Evolutionary conservation across 2,113 vertebrate species (phyloP), one percentile per base, ranked within the genome.

Genomic region (Octodon degus): DNA sequence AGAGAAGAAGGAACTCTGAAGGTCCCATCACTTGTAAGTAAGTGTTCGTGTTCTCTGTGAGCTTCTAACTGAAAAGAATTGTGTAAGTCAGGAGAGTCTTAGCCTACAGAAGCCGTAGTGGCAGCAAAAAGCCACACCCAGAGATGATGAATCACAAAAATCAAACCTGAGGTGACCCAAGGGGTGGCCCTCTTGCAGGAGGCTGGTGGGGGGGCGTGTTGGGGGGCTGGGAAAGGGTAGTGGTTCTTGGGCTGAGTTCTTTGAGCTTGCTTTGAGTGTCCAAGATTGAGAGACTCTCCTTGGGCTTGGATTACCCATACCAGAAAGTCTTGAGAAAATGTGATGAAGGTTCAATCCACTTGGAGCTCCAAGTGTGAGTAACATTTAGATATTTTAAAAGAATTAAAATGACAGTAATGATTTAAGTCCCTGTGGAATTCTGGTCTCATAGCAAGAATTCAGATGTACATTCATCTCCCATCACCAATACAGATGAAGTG

Each of bases 1-100:
- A 86, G 32, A 89, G 50, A 87, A 77, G 53, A 96, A 80, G 43
- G 4, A 92, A 94, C 93, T 95, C 77, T 67, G 92, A 92, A 63
- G 24, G 81, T 7, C 83, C 10, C 91, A 13, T 97, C 88, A 7
- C 6, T 5, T 40, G 30, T 30, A 86, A 90, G n/a, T 76, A 76
- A 96, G 83, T 43, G 16, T 13, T 11, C 0, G 16, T 94, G 22
- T 86, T 89, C 4, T 92, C 14, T 93, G 17, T 32, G 43, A 93
- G 68, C 34, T 90, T 89, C 40, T 62, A 70, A 63, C 16, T 47
- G 47, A 94, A 91, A 96, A 43, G 14, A 65, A 92, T 24, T 47
- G 4, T 25, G 10, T 50, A 70, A 68, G 37, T 67, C 30, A 25
- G 43, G 89, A 74, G 58, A 86, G 50, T 72, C 16, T 63, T 67